phyloP scores from a whole-genome alignment of 1,140 invertebrate genomes.

The Oscheius sp. region DNA sequence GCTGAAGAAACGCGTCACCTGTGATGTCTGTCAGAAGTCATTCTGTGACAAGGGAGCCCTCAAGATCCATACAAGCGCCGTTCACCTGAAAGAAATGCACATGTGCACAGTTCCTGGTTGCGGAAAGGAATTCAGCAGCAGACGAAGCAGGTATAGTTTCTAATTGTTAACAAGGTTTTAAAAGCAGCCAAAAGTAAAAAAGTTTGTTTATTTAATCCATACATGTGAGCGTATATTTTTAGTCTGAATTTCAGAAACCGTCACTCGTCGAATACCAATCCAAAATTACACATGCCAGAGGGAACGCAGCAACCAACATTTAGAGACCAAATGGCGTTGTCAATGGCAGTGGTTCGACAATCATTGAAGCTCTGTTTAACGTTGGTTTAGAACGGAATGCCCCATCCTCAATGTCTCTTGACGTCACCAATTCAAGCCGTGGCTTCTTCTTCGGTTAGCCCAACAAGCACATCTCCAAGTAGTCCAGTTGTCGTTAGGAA shows the following conservation, averaged over 20 bases:
- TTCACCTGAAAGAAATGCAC: constrained; percentile 97
- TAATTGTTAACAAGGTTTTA: constrained; percentile 2
- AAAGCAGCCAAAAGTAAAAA: constrained; percentile 21
- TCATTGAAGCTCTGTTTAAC: background rate
- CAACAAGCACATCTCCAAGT: background rate
- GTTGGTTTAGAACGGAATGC: background rate
- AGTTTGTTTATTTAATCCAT: background rate
- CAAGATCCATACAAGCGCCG: constrained; percentile 98
- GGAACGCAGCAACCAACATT: background rate
- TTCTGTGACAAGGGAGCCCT: constrained; percentile 97
- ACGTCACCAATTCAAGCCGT: background rate
- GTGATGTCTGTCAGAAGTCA: constrained; percentile 94
- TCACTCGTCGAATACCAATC: constrained; percentile 96
- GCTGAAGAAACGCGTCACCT: constrained; percentile 81
- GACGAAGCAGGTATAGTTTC: constrained; percentile 72
- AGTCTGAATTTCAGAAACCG: constrained; percentile 69
- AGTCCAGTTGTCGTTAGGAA: background rate
- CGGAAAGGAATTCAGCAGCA: constrained; percentile 98
- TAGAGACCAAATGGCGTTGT: constrained; percentile 1
- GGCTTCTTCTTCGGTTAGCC: background rate
- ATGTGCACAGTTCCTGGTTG: constrained; percentile 97
- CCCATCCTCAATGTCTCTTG: background rate
- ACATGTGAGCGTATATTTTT: background rate
- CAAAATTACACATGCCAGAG: constrained; percentile 79
- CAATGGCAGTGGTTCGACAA: background rate